phyloP scores from a whole-genome alignment of 2,113 vertebrate species.

The Tetrao urogallus region DNA sequence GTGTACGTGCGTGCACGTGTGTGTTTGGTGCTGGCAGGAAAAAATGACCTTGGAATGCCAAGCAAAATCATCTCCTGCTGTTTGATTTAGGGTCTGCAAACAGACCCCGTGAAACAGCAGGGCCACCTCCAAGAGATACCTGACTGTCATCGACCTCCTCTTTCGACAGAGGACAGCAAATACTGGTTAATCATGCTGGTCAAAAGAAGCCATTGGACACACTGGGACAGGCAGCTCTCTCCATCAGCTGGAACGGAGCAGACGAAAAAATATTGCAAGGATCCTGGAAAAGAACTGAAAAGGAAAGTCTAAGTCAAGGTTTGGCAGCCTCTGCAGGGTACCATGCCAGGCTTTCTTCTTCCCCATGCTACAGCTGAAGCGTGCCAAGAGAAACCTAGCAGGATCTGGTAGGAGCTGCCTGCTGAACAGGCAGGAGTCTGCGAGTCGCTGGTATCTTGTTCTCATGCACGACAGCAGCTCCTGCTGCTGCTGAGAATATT shows the following conservation, averaged over 20 bases:
- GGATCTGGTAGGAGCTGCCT: background rate
- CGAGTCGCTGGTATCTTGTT: background rate
- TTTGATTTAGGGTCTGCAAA: background rate
- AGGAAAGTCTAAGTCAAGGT: background rate
- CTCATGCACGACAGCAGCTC: background rate
- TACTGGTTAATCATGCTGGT: accelerated
- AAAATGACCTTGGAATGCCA: accelerated
- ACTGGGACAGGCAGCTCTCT: accelerated
- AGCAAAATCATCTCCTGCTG: background rate
- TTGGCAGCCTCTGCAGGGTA: background rate
- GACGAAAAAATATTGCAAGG: background rate
- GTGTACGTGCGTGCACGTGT: accelerated
- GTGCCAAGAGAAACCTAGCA: background rate
- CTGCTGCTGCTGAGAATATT: background rate
- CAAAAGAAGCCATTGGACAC: accelerated
- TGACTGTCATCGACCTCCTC: background rate
- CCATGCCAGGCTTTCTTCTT: background rate
- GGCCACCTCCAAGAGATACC: background rate
- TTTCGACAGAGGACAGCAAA: background rate
- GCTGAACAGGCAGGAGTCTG: background rate
- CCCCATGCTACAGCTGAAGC: accelerated
- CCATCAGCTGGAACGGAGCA: background rate
- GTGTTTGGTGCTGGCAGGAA: background rate
- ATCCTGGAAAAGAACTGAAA: background rate
- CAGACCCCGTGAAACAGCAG: accelerated